Percentiles rank a stretch among this genome's conserved stretches.
phyloP scores from a whole-genome alignment of 2,113 vertebrate genomes.

The Tragelaphus imberbis region DNA sequence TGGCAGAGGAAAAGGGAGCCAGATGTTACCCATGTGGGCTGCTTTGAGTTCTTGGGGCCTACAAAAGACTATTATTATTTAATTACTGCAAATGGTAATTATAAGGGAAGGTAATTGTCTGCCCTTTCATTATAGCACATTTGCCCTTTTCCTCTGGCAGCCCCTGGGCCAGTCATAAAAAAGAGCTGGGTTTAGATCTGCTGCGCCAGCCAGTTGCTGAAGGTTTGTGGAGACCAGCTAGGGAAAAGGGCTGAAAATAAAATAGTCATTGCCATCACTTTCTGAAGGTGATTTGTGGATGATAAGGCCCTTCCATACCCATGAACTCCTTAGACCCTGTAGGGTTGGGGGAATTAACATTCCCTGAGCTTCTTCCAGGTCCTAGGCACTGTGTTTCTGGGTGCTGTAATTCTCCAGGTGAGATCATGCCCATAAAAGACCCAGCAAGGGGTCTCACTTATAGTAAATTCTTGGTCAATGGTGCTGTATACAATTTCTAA shows the following conservation, averaged over 20 bases:
- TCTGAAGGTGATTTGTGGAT: background rate
- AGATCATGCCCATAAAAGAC: background rate
- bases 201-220: background rate
- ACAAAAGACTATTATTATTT: slow-evolving; percentile 63
- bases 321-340: background rate
- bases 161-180: slow-evolving; percentile 32
- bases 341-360: background rate
- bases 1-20: background rate
- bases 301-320: background rate
- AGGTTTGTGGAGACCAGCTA: background rate
- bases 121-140: slow-evolving; percentile 44
- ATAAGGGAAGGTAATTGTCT: slow-evolving; percentile 63
- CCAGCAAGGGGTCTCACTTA: background rate
- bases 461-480: background rate
- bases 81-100: slow-evolving; percentile 63
- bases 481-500: background rate
- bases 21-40: slow-evolving; percentile 12
- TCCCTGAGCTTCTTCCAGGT: background rate
- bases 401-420: background rate
- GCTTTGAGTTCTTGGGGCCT: slow-evolving; percentile 41
- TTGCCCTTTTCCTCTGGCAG: slow-evolving; percentile 29
- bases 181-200: background rate
- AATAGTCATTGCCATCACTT: background rate
- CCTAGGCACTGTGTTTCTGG: background rate
- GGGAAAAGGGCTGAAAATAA: background rate